Percentiles rank a stretch among this genome's conserved stretches.
These are phyloP conservation scores for Phylloscopus whistleri DNA, from an alignment of 2,113 vertebrate species.

Conservation along the genomic window DNA sequence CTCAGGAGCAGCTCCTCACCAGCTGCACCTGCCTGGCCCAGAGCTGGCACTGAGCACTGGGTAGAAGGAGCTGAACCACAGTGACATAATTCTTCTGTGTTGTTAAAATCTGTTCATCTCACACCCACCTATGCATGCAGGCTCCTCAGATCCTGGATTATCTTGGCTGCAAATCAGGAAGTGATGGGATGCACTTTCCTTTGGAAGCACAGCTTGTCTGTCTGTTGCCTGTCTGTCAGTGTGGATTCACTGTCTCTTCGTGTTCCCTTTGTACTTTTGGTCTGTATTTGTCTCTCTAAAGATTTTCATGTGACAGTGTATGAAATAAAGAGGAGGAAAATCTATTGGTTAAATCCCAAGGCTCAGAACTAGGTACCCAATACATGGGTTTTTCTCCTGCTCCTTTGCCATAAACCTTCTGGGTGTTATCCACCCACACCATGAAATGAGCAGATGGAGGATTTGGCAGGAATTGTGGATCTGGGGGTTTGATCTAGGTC, in stretches of 20 bases:
- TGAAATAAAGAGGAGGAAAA: neutral
- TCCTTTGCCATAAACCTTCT: neutral
- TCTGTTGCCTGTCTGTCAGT: neutral
- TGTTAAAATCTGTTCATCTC: neutral
- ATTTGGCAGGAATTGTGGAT: neutral
- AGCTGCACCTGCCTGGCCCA: neutral
- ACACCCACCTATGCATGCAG: neutral
- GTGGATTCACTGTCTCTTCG: neutral
- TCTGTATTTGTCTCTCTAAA: neutral
- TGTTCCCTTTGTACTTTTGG: neutral
- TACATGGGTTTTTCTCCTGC: neutral
- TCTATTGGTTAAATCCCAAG: neutral
- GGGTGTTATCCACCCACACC: neutral
- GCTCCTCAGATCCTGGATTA: neutral
- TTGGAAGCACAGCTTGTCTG: conserved; percentile 10
- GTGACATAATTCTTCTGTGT: neutral
- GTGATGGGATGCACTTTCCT: neutral
- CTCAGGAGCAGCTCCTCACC: neutral
- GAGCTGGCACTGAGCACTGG: neutral
- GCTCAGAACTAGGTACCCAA: neutral
- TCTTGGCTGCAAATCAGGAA: conserved; percentile 15
- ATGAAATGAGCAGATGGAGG: neutral
- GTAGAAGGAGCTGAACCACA: neutral
- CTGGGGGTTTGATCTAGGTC: neutral
- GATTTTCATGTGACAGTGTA: neutral